Percentiles rank a stretch among this genome's conserved stretches.
phyloP scores from a whole-genome alignment of 1,140 invertebrate species.

The Aphelinus certus region DNA sequence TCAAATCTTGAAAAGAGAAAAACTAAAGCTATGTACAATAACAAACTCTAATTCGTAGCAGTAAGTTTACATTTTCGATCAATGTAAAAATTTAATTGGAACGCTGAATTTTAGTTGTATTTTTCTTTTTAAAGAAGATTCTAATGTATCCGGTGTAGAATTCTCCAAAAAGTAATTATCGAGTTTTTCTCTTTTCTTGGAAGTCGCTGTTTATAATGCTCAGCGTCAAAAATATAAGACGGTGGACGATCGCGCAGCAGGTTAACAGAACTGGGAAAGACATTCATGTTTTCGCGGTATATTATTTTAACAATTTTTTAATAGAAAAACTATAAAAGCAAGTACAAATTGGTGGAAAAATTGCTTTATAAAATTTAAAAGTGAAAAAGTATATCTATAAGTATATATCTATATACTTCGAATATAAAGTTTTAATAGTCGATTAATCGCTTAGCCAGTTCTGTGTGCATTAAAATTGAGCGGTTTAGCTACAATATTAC shows the following conservation, averaged over 20 bases:
- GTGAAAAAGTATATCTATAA: no score
- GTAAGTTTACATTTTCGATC: neutral
- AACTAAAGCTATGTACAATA: neutral
- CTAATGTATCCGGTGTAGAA: no score
- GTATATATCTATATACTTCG: no score
- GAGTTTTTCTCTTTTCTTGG: constrained; percentile 26
- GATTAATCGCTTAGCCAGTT: constrained; percentile 14
- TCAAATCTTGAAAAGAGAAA: constrained; percentile 13
- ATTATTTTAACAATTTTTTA: no score
- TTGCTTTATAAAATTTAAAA: no score
- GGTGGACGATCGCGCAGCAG: constrained; percentile 20
- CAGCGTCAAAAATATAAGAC: constrained; percentile 12
- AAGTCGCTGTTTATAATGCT: constrained; percentile 15
- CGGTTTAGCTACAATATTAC: constrained; percentile 47
- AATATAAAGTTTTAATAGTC: no score
- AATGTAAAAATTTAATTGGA: neutral
- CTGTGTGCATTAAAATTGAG: constrained; percentile 45
- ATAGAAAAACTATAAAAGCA: no score
- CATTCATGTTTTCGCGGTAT: no score
- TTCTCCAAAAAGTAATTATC: neutral
- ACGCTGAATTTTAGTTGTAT: no score
- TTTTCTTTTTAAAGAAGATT: no score
- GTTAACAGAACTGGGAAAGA: constrained; percentile 2
- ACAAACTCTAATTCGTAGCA: neutral
- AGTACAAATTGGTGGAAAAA: no score